Conservation (phyloP, 2,888 invertebrate species). For the Drosophila neutralis region DNA sequence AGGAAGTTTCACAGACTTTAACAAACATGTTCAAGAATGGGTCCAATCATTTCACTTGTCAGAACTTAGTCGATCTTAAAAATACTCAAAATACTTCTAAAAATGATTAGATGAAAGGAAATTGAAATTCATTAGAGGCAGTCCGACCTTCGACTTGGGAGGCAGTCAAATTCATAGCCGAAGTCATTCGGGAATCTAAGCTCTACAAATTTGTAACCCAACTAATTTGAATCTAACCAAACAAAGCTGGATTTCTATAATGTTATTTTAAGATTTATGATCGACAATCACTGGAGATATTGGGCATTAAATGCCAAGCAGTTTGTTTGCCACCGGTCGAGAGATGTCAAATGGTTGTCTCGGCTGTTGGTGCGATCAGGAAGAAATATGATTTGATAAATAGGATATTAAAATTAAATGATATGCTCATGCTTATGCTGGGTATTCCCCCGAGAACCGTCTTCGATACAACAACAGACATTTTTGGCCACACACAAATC, state of each 20-base stretch:
- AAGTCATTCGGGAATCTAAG: background rate
- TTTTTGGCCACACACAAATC: slow-evolving; percentile 56
- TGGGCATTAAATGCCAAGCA: background rate
- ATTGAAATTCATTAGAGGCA: background rate
- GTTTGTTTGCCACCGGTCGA: slow-evolving; percentile 21
- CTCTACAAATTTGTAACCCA: background rate
- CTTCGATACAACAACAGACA: slow-evolving; percentile 24
- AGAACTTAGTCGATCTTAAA: background rate
- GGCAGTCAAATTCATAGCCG: background rate
- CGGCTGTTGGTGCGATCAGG: slow-evolving; percentile 56
- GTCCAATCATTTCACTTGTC: background rate
- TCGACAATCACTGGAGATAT: slow-evolving; percentile 1
- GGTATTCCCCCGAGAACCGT: slow-evolving; percentile 63
- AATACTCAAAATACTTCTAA: background rate
- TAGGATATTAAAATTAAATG: slow-evolving; percentile 72
- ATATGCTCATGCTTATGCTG: slow-evolving; percentile 31
- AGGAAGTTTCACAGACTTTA: background rate
- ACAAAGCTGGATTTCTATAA: background rate
- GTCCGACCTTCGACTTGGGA: background rate
- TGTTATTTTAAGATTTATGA: slow-evolving; percentile 44
- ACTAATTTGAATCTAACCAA: background rate
- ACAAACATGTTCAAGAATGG: background rate
- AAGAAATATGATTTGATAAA: slow-evolving; percentile 74
- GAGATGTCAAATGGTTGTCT: slow-evolving; percentile 66
- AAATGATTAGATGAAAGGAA: background rate